Conservation (phyloP, 2,797 vertebrate species). For the Halcyon smyrnensis region DNA sequence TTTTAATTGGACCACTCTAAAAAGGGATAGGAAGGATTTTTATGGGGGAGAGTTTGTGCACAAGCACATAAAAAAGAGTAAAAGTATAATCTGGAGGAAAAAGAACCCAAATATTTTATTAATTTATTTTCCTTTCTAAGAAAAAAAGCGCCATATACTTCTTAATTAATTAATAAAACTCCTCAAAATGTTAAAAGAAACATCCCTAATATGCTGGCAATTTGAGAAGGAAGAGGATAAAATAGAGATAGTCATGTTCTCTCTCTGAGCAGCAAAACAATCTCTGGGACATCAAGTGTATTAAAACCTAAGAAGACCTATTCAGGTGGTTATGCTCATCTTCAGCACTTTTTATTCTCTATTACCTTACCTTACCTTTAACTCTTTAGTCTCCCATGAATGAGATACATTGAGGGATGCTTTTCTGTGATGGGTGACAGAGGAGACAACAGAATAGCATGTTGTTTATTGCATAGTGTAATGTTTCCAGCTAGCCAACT, state of each 20-base stretch:
- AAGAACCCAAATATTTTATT: rapidly evolving
- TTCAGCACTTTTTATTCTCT: not conserved
- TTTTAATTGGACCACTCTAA: not conserved
- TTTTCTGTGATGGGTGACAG: not conserved
- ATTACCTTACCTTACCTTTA: not conserved
- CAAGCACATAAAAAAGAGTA: not conserved
- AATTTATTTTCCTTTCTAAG: not conserved
- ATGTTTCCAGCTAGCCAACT: constrained; percentile 52
- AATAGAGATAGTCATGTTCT: rapidly evolving
- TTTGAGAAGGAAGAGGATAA: not conserved
- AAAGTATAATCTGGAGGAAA: not conserved
- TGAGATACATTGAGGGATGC: not conserved
- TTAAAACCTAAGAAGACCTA: not conserved
- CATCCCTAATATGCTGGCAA: rapidly evolving
- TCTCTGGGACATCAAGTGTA: not conserved
- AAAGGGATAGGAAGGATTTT: not conserved
- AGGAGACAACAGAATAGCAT: not conserved
- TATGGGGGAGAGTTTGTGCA: rapidly evolving
- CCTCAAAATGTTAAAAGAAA: not conserved
- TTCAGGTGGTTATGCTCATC: not conserved
- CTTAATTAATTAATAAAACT: not conserved
- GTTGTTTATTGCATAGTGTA: constrained; percentile 24
- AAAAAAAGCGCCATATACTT: not conserved
- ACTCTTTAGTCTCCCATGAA: not conserved
- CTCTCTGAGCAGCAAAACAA: not conserved